phyloP scores from a whole-genome alignment of 2,888 invertebrate species.

The Cantharis rufa region DNA sequence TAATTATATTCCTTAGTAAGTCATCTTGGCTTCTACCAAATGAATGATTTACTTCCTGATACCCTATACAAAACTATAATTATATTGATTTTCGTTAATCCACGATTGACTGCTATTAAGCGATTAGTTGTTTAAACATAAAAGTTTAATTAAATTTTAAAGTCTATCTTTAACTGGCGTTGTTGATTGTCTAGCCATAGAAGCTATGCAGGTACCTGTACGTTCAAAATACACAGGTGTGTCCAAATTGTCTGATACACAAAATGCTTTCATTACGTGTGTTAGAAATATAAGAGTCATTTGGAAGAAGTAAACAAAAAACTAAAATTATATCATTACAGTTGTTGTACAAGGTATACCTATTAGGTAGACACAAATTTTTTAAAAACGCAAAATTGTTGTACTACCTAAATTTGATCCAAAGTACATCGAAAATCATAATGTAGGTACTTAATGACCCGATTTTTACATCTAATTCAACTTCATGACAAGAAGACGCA shows the following conservation, averaged over 20 bases:
- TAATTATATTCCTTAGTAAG: no score
- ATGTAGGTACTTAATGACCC: not conserved
- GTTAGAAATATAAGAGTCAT: not conserved
- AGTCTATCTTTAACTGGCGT: not conserved
- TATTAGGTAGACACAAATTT: not conserved
- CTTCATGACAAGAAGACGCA: not conserved
- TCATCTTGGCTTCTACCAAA: no score
- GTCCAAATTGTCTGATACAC: not conserved
- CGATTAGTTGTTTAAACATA: no score
- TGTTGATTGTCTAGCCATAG: constrained; percentile 37
- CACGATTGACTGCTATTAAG: no score
- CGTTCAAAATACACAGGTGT: constrained; percentile 33
- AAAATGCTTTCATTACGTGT: not conserved
- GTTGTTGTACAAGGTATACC: no score
- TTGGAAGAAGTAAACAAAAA: not conserved
- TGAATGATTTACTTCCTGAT: no score
- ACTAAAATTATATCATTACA: not conserved
- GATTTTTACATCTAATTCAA: not conserved
- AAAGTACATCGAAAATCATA: not conserved
- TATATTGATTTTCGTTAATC: no score
- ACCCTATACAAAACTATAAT: no score
- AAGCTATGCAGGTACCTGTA: constrained; percentile 45
- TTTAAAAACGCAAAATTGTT: not conserved
- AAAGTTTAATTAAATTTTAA: not conserved
- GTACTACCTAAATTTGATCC: not conserved